Base-by-base conservation (phyloP, 2,888 invertebrate genomes). In the Deroplatys truncata region DNA sequence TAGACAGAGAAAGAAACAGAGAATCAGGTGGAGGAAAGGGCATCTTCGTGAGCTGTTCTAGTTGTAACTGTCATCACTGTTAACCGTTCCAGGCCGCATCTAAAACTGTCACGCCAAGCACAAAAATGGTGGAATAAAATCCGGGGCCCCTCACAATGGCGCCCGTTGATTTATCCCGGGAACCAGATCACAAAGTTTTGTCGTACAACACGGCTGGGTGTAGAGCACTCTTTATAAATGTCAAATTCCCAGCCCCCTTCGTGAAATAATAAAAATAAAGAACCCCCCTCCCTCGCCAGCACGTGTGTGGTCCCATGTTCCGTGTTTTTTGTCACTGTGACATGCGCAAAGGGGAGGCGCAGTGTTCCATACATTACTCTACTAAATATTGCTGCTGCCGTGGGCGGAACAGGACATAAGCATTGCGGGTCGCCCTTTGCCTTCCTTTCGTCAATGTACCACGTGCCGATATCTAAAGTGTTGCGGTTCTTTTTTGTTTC, bases 231-330 rank as follows among this genome's bases (percentile, higher is more conserved):
- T 85, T 49, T 85, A 85, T 85, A 85, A 85, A 85, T 85, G 85
- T 85, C 85, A 85, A n/a, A 85, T 85, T 85, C 85, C 85, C 85
- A 49, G 85, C 85, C 85, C 85, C 49, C 85, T n/a, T 85, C 85
- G 85, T 85, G n/a, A 28, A 85, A 85, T 85, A 49, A 85, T 49
- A 49, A 25, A 85, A 85, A 85, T 85, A 85, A 85, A 85, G 56
- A 72, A 72, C 56, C 43, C 56, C 56, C 56, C 56, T 72, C 56
- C 56, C 56, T 15, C 56, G n/a, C 85, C 28, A 16, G 49, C 85
- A 85, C 85, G 49, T 85, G 85, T 85, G 85, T 85, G 85, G 85
- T 85, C 85, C 29, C 16, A 15, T 85, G 85, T 49, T n/a, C 84
- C 49, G 35, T 85, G 85, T 85, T 85, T 72, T 72, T 85, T 85